Percentiles rank a stretch among this genome's conserved stretches.
These are phyloP conservation scores for Calameuta pallipes DNA, from an alignment of 2,888 invertebrate genomes.

Conservation along the genomic window DNA sequence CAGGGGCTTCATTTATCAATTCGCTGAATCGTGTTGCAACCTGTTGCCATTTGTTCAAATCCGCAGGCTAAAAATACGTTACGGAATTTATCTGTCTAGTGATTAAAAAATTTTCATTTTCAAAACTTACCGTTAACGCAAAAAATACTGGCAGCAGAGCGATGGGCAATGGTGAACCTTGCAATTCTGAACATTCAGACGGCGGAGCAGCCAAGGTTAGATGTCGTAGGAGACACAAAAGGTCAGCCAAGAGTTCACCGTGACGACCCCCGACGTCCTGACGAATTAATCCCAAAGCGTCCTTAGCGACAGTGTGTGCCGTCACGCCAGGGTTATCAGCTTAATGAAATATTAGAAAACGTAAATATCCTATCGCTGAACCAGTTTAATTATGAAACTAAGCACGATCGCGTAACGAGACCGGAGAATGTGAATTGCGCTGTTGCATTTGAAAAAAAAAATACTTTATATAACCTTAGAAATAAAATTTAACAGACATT, in stretches of 20 bases:
- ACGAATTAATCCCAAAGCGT: slow-evolving; percentile 66
- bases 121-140: slow-evolving; percentile 60
- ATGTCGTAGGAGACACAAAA: slow-evolving; percentile 65
- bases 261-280: slow-evolving; percentile 66
- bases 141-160: slow-evolving; percentile 68
- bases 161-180: slow-evolving; percentile 66
- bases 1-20: slow-evolving; percentile 52
- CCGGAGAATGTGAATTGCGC: too few species aligned
- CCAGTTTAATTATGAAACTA: too few species aligned
- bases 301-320: slow-evolving; percentile 66
- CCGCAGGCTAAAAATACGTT: slow-evolving; percentile 36
- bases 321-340: slow-evolving; percentile 65
- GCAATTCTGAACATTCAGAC: slow-evolving; percentile 67
- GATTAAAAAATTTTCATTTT: not conserved
- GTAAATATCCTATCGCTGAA: too few species aligned
- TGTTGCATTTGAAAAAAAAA: too few species aligned
- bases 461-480: too few species aligned
- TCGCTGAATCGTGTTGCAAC: slow-evolving; percentile 53
- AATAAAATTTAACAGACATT: not conserved
- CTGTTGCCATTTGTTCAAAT: slow-evolving; percentile 51
- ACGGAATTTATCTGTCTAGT: not conserved
- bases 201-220: slow-evolving; percentile 65
- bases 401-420: too few species aligned
- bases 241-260: slow-evolving; percentile 57
- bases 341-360: slow-evolving; percentile 22